Evolutionary conservation across 2,797 vertebrate genomes (phyloP).

Genomic region (Malurus leucopterus): DNA sequence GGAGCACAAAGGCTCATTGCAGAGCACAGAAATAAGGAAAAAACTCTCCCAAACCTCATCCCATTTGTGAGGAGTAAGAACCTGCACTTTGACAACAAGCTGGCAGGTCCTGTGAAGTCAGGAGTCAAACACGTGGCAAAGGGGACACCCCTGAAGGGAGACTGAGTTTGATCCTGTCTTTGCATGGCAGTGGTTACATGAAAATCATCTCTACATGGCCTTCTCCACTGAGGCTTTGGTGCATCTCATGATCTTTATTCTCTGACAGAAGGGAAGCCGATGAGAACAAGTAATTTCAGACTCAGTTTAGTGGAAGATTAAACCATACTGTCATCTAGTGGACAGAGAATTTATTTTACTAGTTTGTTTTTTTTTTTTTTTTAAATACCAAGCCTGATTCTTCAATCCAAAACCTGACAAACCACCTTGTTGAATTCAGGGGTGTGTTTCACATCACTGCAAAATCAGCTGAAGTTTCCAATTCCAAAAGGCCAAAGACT

Average conservation of each 20-base stretch:
- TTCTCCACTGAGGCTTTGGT: accelerated
- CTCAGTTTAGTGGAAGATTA: not conserved
- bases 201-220: not conserved
- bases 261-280: not conserved
- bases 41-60: not conserved
- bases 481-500: not conserved
- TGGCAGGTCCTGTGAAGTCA: not conserved
- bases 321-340: conserved; percentile 51
- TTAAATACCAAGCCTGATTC: accelerated
- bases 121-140: not conserved
- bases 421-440: not conserved
- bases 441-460: not conserved
- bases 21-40: not conserved
- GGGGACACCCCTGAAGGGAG: not conserved
- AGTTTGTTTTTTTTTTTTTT: no score
- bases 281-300: not conserved
- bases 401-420: not conserved
- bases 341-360: not conserved
- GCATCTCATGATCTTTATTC: not conserved
- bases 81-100: not conserved
- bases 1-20: not conserved
- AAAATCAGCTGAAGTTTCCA: not conserved
- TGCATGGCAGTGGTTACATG: not conserved
- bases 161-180: not conserved
- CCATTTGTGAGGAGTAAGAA: not conserved